Evolutionary conservation across 2,113 vertebrate genomes (phyloP), one percentile per base, ranked within the genome.

Genomic region (Tychaedon coryphoeus): DNA sequence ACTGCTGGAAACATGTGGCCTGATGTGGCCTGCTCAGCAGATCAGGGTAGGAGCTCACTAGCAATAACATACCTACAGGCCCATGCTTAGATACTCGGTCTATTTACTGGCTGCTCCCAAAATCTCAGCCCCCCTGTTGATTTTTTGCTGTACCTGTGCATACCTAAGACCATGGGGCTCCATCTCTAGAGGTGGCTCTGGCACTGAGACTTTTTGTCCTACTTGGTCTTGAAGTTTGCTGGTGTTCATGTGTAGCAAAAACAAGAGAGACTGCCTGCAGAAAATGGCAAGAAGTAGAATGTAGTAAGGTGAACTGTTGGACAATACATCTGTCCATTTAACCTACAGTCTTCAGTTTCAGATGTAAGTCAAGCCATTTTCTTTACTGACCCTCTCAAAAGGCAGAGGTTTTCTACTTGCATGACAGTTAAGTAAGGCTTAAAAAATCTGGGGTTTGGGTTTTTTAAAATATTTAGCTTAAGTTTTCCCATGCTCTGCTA

Each of bases 51-150:
- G 34, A 60, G 28, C 48, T 74, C 6, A 3, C 16, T 26, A 36
- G 18, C 33, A 56, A 45, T 50, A 34, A 8, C 45, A 57, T 9
- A 60, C 8, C 51, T n/a, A 18, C 9, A 8, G 47, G 62, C 28
- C 36, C 12, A 1, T 57, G n/a, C 57, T 15, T 53, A 6, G 31
- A 25, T 24, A 6, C 22, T 47, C 3, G 0, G 8, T 56, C 34
- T 69, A 1, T 54, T 64, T 65, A 33, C 42, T 69, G 53, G 16
- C 34, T 78, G 34, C 40, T 31, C 12, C 38, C 45, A 65, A 40
- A 79, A 61, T 74, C 56, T 56, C 45, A 50, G 20, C 5, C 18
- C 5, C 5, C 2, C 0, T 13, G n/a, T 1, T 64, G 54, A 29
- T 73, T 25, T 31, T 31, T 73, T 51, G 17, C 6, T 71, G 22